Base-by-base conservation (phyloP, 2,888 invertebrate genomes). In the Pristionchus arcanus region DNA sequence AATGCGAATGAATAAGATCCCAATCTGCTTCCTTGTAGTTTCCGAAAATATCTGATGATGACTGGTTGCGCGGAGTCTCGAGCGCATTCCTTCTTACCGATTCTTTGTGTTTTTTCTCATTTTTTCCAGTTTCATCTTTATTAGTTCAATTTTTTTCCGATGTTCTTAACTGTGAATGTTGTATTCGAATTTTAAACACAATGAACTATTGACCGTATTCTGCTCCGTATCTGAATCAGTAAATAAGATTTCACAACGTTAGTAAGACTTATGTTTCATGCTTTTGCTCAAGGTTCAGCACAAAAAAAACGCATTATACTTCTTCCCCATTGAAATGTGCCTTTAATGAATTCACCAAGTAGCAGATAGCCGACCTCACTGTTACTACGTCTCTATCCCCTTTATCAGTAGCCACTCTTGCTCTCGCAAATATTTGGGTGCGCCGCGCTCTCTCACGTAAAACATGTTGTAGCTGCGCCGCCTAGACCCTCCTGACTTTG, bases 401-500 rank as follows among this genome's bases (percentile, higher is more conserved):
- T 77, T 37, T 81, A 81, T 81, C 81, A 81, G 49, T 81, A 53
- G n/a, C 81, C 28, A 11, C 42, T 42, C 42, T 42, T 42, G 42
- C 42, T 42, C 42, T 42, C 81, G 37, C 81, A 81, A 81, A 81
- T 81, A 81, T 81, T 81, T 81, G 81, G 81, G 15, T 2, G 81
- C 81, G 49, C 77, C 21, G 53, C 25, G 9, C 74, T 31, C 71
- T 42, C 81, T 19, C 81, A 53, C 81, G 81, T 81, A 81, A 81
- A 81, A 81, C 81, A 81, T 81, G 81, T 81, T 81, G 74, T 74
- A 74, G 37, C 31, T 21, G 42, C 42, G 49, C 42, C 21, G 71
- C 71, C 31, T 5, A 3, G 15, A 71, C 49, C n/a, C 49, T n/a
- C 81, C 21, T 37, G 0, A n/a, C 49, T 21, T 53, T 1, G 1